Evolutionary conservation across 2,113 vertebrate species (phyloP).

Genomic region (Illadopsis cleaveri): DNA sequence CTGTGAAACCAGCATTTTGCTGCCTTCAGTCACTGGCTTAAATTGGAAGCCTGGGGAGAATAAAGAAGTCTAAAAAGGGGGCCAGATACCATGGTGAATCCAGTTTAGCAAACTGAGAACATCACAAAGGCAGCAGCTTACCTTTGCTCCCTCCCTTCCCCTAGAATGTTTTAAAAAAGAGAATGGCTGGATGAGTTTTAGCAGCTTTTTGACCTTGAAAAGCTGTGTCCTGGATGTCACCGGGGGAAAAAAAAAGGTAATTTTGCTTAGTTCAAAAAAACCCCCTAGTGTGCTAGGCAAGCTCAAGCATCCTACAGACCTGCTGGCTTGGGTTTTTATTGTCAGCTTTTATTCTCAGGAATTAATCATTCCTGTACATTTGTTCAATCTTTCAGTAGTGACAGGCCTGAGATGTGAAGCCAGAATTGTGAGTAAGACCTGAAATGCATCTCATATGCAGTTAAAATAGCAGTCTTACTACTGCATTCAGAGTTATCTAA

Average conservation of each 20-base stretch:
- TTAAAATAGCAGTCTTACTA: background rate
- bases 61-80: background rate
- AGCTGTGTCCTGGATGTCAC: background rate
- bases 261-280: background rate
- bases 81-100: background rate
- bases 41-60: slow-evolving; percentile 12
- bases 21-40: background rate
- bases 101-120: background rate
- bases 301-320: background rate
- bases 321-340: background rate
- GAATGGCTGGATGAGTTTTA: background rate
- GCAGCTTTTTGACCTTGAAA: background rate
- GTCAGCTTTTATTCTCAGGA: background rate
- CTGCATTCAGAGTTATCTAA: background rate
- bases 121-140: background rate
- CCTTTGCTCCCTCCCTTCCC: background rate
- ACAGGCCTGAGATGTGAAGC: background rate
- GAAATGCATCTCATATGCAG: background rate
- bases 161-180: background rate
- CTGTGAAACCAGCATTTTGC: slow-evolving; percentile 12
- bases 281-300: background rate
- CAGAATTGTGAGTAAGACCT: background rate
- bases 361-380: background rate
- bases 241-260: background rate
- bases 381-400: background rate